A percentile compares a stretch with the other conserved stretches of the same genome.
These are phyloP conservation scores for Mobula birostris DNA, from an alignment of 2,113 vertebrate species.

Conservation along the genomic window DNA sequence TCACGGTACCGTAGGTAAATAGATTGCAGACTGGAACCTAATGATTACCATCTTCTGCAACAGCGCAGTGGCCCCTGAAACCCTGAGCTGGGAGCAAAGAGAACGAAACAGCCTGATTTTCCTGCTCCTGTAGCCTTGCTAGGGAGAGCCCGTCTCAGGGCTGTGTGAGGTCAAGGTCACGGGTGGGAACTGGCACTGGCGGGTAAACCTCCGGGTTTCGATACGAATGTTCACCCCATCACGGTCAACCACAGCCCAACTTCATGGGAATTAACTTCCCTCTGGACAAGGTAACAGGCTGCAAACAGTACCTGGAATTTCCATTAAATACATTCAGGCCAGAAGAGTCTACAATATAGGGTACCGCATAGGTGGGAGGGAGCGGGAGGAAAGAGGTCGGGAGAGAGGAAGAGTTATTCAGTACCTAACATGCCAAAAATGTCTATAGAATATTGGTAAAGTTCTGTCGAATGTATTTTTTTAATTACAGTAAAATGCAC, in stretches of 20 bases:
- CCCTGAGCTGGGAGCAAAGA: not conserved
- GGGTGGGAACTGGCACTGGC: not conserved
- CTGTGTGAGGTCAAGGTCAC: not conserved
- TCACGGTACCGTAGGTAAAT: not conserved
- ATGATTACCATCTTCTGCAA: not conserved
- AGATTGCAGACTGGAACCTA: not conserved
- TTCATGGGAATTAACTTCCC: not conserved
- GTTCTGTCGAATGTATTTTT: slow-evolving; percentile 20
- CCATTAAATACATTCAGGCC: slow-evolving; percentile 13
- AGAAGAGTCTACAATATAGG: not conserved
- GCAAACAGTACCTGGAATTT: not conserved
- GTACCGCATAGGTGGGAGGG: slow-evolving; percentile 24
- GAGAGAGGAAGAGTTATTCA: not conserved
- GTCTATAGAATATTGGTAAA: slow-evolving; percentile 36
- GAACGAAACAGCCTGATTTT: not conserved
- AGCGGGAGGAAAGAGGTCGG: slow-evolving; percentile 42
- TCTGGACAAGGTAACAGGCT: not conserved
- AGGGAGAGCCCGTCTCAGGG: not conserved
- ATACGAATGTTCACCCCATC: not conserved
- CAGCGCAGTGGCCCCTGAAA: not conserved
- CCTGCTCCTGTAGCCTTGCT: not conserved
- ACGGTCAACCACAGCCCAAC: too few relatives aligned
- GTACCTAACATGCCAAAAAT: slow-evolving; percentile 29
- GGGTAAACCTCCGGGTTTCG: not conserved
- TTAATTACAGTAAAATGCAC: slow-evolving; percentile 26